Evolutionary conservation across 2,888 invertebrate genomes (phyloP).

Genomic region (Archips xylosteana): DNA sequence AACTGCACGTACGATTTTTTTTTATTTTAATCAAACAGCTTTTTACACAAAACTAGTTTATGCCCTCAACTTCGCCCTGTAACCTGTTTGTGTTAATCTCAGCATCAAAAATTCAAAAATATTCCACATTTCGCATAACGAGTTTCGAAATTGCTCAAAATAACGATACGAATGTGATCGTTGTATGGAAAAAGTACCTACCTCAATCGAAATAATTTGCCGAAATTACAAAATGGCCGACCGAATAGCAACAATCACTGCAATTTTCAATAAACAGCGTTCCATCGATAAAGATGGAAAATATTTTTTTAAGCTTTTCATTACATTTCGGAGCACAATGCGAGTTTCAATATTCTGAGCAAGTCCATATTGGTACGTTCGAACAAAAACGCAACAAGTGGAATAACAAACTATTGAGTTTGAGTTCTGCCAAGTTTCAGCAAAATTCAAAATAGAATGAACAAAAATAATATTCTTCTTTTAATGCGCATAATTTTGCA

Average conservation of each 20-base stretch:
- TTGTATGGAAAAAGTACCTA: not conserved
- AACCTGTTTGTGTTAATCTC: no score
- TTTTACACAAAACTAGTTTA: no score
- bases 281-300: slow-evolving; percentile 15
- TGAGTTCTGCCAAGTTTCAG: not conserved
- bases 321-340: slow-evolving; percentile 24
- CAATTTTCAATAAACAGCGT: slow-evolving; percentile 28
- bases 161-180: no score
- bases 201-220: not conserved
- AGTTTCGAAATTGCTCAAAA: no score
- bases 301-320: slow-evolving; percentile 28
- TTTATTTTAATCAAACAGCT: no score
- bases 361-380: slow-evolving; percentile 19
- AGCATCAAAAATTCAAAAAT: no score
- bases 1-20: no score
- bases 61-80: no score
- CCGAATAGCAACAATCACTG: slow-evolving; percentile 8
- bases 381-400: not conserved
- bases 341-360: slow-evolving; percentile 27
- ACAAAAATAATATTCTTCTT: not conserved
- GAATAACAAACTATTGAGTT: not conserved
- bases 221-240: not conserved
- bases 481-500: not conserved
- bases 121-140: no score
- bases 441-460: not conserved